These are phyloP conservation scores for Elephantulus edwardii DNA, from an alignment of 2,113 vertebrate genomes.

Conservation along the genomic window DNA sequence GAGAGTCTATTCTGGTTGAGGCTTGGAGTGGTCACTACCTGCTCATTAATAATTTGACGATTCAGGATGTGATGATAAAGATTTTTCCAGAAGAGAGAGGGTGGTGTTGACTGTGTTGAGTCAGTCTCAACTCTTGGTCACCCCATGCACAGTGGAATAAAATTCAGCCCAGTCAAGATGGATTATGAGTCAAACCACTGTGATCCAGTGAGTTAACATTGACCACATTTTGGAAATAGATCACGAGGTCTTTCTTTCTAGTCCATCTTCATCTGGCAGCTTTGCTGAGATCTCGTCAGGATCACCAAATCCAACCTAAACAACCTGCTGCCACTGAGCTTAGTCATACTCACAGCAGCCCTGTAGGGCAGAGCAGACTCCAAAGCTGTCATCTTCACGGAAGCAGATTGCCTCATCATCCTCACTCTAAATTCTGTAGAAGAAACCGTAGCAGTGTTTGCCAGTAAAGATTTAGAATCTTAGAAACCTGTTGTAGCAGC, in stretches of 20 bases:
- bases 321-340: not conserved
- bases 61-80: conserved; percentile 42
- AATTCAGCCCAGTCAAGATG: too few relatives aligned
- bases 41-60: not conserved
- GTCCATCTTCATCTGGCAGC: not conserved
- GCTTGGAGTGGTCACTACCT: not conserved
- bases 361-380: not conserved
- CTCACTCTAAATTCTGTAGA: too few relatives aligned
- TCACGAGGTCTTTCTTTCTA: not conserved
- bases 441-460: too few relatives aligned
- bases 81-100: not conserved
- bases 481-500: too few relatives aligned
- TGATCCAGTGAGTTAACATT: not conserved
- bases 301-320: not conserved
- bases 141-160: not conserved
- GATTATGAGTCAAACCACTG: not conserved
- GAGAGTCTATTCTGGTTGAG: conserved; percentile 65
- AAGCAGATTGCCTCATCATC: too few relatives aligned
- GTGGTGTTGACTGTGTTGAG: not conserved
- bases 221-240: not conserved
- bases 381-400: not conserved
- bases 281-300: not conserved
- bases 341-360: too few relatives aligned
- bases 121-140: not conserved
- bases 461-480: too few relatives aligned